Conservation (phyloP, 2,888 invertebrate species). For the Pediacus dermestoides region DNA sequence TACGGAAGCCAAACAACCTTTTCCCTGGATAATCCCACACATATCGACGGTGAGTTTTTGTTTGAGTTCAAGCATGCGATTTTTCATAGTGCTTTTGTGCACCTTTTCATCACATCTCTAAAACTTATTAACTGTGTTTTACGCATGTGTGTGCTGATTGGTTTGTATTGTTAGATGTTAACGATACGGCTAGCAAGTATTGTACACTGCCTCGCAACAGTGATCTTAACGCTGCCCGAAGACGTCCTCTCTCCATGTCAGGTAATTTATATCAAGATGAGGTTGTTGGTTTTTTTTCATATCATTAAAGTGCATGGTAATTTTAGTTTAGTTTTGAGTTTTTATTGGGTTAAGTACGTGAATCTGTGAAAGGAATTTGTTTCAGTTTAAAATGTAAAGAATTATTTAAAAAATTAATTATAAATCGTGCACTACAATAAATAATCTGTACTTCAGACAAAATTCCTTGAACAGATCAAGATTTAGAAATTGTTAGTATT, state of each 20-base stretch:
- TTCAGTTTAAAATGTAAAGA: no score
- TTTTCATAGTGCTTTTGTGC: neutral
- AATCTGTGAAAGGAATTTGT: no score
- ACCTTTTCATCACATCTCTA: neutral
- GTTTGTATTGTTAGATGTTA: conserved; percentile 47
- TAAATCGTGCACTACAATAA: no score
- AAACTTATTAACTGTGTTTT: conserved; percentile 16
- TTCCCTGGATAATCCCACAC: conserved; percentile 54
- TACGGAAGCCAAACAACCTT: conserved; percentile 75
- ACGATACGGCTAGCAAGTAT: conserved; percentile 57
- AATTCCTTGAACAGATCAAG: no score
- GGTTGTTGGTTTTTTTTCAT: conserved; percentile 1
- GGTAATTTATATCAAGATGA: conserved; percentile 50
- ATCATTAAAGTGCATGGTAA: neutral
- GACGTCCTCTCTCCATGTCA: conserved; percentile 60
- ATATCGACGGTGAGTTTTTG: conserved; percentile 32
- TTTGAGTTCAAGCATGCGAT: no score
- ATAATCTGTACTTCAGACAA: no score
- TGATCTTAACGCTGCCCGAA: conserved; percentile 54
- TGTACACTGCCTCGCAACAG: conserved; percentile 54
- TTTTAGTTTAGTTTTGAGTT: no score
- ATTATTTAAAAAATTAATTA: no score
- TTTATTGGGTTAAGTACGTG: no score
- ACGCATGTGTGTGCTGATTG: conserved; percentile 41
- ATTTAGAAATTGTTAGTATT: no score